phyloP scores from a whole-genome alignment of 2,113 vertebrate genomes.

The Nothobranchius furzeri region DNA sequence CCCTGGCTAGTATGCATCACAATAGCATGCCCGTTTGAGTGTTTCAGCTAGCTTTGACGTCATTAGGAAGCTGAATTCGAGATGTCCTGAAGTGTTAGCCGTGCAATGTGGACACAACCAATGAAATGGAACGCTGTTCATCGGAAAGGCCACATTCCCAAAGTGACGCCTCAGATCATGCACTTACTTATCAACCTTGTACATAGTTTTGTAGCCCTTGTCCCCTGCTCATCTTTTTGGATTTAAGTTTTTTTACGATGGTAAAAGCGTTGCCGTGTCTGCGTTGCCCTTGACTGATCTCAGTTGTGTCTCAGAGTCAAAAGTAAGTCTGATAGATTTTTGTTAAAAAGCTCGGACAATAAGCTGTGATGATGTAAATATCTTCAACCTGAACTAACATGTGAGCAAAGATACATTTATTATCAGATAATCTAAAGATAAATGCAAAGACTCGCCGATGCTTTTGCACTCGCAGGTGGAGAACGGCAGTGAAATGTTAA shows the following conservation, averaged over 20 bases:
- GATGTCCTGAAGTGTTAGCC: slow-evolving; percentile 71
- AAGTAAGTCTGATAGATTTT: slow-evolving; percentile 4
- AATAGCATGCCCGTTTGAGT: slow-evolving; percentile 82
- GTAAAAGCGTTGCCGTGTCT: slow-evolving; percentile 57
- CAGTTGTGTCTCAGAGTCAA: slow-evolving; percentile 59
- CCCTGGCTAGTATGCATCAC: slow-evolving; percentile 77
- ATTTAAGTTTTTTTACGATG: slow-evolving; percentile 64
- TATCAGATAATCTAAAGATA: slow-evolving; percentile 16
- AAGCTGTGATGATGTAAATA: slow-evolving; percentile 58
- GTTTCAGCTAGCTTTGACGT: slow-evolving; percentile 77
- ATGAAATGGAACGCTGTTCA: slow-evolving; percentile 69
- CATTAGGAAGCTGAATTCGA: slow-evolving; percentile 72
- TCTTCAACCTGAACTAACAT: slow-evolving; percentile 20
- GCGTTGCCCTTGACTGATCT: slow-evolving; percentile 62
- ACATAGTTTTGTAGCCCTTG: slow-evolving; percentile 80
- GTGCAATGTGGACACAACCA: slow-evolving; percentile 64
- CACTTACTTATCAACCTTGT: slow-evolving; percentile 82
- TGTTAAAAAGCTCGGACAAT: slow-evolving; percentile 27
- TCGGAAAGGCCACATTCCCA: slow-evolving; percentile 71
- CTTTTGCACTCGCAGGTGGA: slow-evolving; percentile 47
- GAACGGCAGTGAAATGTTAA: slow-evolving; percentile 8
- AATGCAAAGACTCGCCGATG: slow-evolving; percentile 19
- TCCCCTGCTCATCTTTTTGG: slow-evolving; percentile 44
- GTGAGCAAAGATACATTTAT: slow-evolving; percentile 9
- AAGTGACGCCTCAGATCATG: slow-evolving; percentile 79